Evolutionary conservation across 2,113 vertebrate genomes (phyloP), one percentile per base, ranked within the genome.

Genomic region (Sigmodon hispidus): DNA sequence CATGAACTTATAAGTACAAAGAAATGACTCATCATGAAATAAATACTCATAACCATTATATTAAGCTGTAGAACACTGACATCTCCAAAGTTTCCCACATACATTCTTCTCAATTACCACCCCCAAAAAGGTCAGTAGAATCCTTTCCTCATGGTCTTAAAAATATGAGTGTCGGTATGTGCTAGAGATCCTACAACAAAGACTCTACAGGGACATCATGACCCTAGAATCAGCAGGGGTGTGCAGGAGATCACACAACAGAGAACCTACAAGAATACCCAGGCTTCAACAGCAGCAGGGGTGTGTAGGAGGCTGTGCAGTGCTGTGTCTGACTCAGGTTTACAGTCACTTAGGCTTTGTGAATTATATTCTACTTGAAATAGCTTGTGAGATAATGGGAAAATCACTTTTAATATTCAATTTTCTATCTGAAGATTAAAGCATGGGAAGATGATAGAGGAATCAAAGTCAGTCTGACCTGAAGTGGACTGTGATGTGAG

Each of bases 371-470:
- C 10, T 65, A 24, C 61, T 81, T 50, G 24, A 55, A 81, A 91
- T 21, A 8, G 57, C 75, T 50, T 5, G 9, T 69, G 31, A 48
- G 48, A 81, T 59, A 80, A 91, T 29, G 34, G 40, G 7, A 48
- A 91, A 87, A 57, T 67, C 48, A 2, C 31, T 48, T 73, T 67
- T 90, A 55, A 55, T 65, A 87, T 55, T 93, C 45, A 67, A 22
- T 48, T 87, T 77, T 81, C 34, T 50, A 40, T 50, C 55, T 93
- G 50, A 67, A 93, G 65, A 90, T 57, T 67, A 91, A 87, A 50
- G 57, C 26, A 43, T 59, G 55, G 31, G 21, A 19, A 75, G 10
- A 57, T 81, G 75, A 91, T 10, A 67, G 63, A 87, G 43, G 45
- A 65, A 67, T 40, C 63, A 24, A 55, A 57, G 77, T 93, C 94